A percentile compares a stretch with the other conserved stretches of the same genome.
Evolutionary conservation across 2,113 vertebrate species (phyloP).

Genomic region (Nasalis larvatus): DNA sequence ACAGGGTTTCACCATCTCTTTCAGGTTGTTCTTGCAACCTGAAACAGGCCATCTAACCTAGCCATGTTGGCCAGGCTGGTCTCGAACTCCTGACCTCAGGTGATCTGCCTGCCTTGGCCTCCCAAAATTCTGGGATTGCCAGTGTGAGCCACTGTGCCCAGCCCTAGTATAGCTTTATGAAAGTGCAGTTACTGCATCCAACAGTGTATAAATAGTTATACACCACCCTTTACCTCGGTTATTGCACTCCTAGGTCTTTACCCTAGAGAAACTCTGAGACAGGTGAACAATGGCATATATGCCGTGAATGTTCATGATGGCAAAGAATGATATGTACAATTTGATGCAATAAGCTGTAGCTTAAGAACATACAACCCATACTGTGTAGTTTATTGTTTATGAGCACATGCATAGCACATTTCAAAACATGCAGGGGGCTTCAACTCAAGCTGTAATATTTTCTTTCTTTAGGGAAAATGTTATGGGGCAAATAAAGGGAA

Average conservation of each 20-base stretch:
- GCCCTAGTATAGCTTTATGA: neutral
- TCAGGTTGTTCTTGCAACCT: too few species aligned
- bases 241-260: neutral
- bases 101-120: too few species aligned
- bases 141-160: too few species aligned
- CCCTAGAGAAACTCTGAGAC: neutral
- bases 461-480: conserved; percentile 19
- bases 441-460: neutral
- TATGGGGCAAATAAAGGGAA: conserved; percentile 22
- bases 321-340: neutral
- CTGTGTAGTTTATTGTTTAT: neutral
- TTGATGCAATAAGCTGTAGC: neutral
- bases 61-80: too few species aligned
- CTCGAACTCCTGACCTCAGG: too few species aligned
- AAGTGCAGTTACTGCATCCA: neutral
- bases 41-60: too few species aligned
- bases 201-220: neutral
- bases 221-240: neutral
- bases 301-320: neutral
- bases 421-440: neutral
- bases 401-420: neutral
- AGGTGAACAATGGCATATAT: neutral
- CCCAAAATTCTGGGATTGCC: too few species aligned
- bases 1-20: too few species aligned
- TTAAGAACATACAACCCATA: neutral